Evolutionary conservation across 2,797 vertebrate genomes (phyloP), one percentile per base, ranked within the genome.

Genomic region (Enteromius thamalakanensis): DNA sequence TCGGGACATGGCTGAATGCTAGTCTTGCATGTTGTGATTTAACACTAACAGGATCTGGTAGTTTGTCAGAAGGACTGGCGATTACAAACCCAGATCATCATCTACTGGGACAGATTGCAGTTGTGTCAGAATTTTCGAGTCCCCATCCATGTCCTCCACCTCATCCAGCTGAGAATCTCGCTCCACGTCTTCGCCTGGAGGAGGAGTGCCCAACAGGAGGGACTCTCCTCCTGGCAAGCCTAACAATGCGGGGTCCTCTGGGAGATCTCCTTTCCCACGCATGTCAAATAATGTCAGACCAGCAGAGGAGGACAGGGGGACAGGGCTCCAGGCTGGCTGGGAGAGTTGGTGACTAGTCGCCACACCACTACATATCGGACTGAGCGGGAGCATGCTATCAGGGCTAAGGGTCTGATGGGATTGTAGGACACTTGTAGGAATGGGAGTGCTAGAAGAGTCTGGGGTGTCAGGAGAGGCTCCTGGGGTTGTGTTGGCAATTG

Each of bases 61-160:
- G 68, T 47, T 32, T 68, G 55, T 72, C 80, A 71, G 80, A 76
- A 85, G n/a, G 40, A 26, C 47, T 7, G 62, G 15, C 1, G 23
- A 23, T 89, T 94, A 95, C 89, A 96, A 90, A 75, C 93, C 94
- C 72, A 96, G 84, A 60, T 96, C 94, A 37, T 96, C 96, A 55
- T 97, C 96, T 85, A 97, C 96, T 3, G 96, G 96, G 84, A 97
- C 96, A 0, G 96, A 96, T 91, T 97, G 96, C 5, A 97, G 93
- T 90, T 97, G 96, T 6, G 96, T 96, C 26, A 97, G 95, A 81
- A 97, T 96, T 90, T 97, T 97, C 5, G 92, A 86, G 83, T 95
- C 94, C 29, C 92, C 93, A 3, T 94, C 94, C 51, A 95, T 93
- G 47, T 94, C 94, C 81, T 96, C 96, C 0, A 94, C 92, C 75